A percentile compares a stretch with the other conserved stretches of the same genome.
Conservation (phyloP, 2,113 vertebrate genomes). For the Austrofundulus limnaeus region DNA sequence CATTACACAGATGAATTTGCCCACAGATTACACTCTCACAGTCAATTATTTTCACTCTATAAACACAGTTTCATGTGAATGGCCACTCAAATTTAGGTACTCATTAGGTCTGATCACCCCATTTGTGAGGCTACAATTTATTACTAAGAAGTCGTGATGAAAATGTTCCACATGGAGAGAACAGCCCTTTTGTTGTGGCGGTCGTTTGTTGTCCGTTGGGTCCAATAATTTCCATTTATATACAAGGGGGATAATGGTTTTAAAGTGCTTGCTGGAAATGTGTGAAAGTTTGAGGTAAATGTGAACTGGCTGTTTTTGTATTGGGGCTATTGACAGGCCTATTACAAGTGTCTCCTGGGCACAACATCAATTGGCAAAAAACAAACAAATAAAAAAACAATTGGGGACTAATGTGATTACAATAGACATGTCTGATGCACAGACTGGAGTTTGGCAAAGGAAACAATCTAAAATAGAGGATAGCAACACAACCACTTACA, state of each 20-base stretch:
- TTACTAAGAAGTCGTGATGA: neutral
- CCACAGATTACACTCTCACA: conserved; percentile 24
- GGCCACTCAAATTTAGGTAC: conserved; percentile 7
- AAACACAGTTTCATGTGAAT: conserved; percentile 11
- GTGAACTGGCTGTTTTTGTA: conserved; percentile 13
- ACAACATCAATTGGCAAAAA: conserved; percentile 7
- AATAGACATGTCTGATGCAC: neutral
- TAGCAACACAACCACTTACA: neutral
- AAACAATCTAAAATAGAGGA: neutral
- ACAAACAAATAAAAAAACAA: conserved; percentile 1
- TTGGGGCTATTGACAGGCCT: conserved; percentile 2
- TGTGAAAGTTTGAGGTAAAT: conserved; percentile 16
- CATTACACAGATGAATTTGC: conserved; percentile 58
- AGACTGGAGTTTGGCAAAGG: neutral
- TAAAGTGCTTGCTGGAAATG: conserved; percentile 5
- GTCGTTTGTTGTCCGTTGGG: conserved; percentile 15
- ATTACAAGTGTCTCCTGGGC: neutral
- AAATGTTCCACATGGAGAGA: conserved; percentile 4
- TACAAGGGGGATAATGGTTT: conserved; percentile 2
- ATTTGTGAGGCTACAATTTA: conserved; percentile 6
- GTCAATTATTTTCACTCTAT: conserved; percentile 20
- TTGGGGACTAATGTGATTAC: neutral
- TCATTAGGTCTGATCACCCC: conserved; percentile 3
- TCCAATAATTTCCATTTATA: conserved; percentile 12
- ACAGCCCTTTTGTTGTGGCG: neutral